phyloP scores from a whole-genome alignment of 2,113 vertebrate species.

The Saccopteryx bilineata region DNA sequence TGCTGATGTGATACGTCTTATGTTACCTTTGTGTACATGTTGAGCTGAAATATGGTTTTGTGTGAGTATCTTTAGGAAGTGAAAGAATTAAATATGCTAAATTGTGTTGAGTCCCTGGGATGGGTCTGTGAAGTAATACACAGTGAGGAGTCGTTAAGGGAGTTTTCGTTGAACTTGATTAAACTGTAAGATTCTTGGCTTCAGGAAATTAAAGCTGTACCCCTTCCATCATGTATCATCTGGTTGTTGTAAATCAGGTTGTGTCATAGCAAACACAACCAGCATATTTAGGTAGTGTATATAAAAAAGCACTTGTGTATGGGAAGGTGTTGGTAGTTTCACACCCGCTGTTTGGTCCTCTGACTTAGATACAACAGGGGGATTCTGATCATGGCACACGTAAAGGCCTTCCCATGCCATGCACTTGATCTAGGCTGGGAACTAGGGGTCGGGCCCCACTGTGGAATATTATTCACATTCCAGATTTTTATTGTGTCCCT shows the following conservation, averaged over 20 bases:
- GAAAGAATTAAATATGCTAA: background rate
- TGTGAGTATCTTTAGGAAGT: constrained; percentile 10
- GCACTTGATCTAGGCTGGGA: background rate
- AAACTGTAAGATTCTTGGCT: background rate
- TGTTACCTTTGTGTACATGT: background rate
- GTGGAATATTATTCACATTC: background rate
- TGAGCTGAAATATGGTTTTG: background rate
- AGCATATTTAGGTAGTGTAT: background rate
- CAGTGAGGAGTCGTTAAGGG: background rate
- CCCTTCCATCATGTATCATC: background rate
- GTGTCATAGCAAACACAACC: background rate
- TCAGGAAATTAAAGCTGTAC: background rate
- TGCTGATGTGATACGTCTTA: too few species aligned
- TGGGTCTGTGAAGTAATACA: background rate
- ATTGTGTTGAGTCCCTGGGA: background rate
- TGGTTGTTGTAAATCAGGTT: background rate
- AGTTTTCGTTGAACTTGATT: constrained; percentile 32
- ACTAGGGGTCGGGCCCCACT: background rate
- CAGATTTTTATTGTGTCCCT: background rate
- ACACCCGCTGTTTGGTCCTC: background rate
- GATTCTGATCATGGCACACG: background rate
- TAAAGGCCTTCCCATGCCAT: background rate
- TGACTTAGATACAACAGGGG: background rate
- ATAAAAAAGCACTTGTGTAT: background rate
- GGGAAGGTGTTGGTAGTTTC: background rate